Evolutionary conservation across 2,888 invertebrate genomes (phyloP).

Genomic region (Agrotis exclamationis): DNA sequence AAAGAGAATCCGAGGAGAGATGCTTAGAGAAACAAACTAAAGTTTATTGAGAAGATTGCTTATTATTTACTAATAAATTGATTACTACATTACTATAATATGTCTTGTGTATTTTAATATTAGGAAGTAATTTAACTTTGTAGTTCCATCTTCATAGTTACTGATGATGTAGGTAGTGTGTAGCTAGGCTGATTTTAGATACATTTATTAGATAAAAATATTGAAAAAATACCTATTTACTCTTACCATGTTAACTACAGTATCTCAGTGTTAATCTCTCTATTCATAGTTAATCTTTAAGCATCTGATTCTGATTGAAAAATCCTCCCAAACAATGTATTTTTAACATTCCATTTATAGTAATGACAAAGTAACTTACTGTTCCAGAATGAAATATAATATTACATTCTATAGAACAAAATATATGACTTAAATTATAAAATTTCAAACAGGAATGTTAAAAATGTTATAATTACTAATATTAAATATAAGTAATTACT

Average conservation of each 20-base stretch:
- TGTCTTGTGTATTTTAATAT: background rate
- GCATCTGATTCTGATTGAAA: conserved; percentile 50
- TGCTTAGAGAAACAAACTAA: conserved; percentile 45
- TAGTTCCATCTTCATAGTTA: conserved; percentile 20
- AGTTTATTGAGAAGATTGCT: conserved; percentile 12
- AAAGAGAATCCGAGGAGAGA: conserved; percentile 36
- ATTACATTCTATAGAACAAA: conserved; percentile 16
- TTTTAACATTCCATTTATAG: conserved; percentile 69
- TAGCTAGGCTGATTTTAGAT: conserved; percentile 48
- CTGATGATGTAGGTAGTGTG: conserved; percentile 28
- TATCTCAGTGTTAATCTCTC: conserved; percentile 44
- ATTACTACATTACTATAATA: background rate
- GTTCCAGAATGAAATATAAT: conserved; percentile 14
- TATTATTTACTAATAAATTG: conserved; percentile 16
- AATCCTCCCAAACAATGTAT: conserved; percentile 35
- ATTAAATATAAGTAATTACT: conserved; percentile 60
- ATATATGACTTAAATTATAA: conserved; percentile 2
- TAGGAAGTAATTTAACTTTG: background rate
- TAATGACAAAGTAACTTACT: conserved; percentile 30
- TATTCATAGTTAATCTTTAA: conserved; percentile 43
- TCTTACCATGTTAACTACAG: conserved; percentile 11
- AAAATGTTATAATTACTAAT: conserved; percentile 59
- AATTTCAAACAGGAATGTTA: conserved; percentile 58
- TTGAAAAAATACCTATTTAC: conserved; percentile 9
- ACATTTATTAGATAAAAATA: conserved; percentile 32